Conservation (phyloP, 2,888 invertebrate genomes). For the Ennomos quercinarius region DNA sequence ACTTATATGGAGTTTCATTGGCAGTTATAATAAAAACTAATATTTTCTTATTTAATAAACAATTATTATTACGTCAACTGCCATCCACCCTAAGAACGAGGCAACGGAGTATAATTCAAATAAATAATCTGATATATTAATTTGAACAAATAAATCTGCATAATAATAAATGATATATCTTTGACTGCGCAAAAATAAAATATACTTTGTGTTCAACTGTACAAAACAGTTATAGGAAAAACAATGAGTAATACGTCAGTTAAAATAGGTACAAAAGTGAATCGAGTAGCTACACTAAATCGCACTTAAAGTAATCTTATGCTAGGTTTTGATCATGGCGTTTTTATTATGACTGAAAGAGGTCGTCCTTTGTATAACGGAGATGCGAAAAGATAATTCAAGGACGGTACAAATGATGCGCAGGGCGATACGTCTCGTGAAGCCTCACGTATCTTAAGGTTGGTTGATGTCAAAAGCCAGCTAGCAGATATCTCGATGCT, state of each 20-base stretch:
- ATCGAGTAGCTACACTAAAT: slow-evolving; percentile 69
- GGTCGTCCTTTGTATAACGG: slow-evolving; percentile 57
- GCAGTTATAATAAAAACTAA: slow-evolving; percentile 68
- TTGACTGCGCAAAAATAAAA: slow-evolving; percentile 71
- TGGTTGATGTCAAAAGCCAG: slow-evolving; percentile 85
- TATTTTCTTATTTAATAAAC: slow-evolving; percentile 60
- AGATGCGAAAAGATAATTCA: slow-evolving; percentile 61
- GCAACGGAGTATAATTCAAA: slow-evolving; percentile 68
- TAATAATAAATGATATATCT: slow-evolving; percentile 72
- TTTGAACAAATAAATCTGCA: slow-evolving; percentile 71
- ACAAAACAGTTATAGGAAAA: slow-evolving; percentile 70
- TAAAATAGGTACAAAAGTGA: slow-evolving; percentile 78
- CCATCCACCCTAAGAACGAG: slow-evolving; percentile 67
- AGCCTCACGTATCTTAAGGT: slow-evolving; percentile 79
- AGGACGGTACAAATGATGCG: slow-evolving; percentile 81
- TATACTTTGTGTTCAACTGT: slow-evolving; percentile 76
- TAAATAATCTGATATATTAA: slow-evolving; percentile 72
- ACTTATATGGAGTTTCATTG: slow-evolving; percentile 73
- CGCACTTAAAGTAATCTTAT: slow-evolving; percentile 77
- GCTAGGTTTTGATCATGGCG: slow-evolving; percentile 78
- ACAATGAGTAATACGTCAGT: slow-evolving; percentile 62
- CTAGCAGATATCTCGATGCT: slow-evolving; percentile 85
- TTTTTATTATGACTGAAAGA: slow-evolving; percentile 73
- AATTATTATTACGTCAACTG: slow-evolving; percentile 61
- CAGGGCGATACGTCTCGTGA: slow-evolving; percentile 74